These are phyloP conservation scores for Metopolophium dirhodum DNA, from an alignment of 1,140 invertebrate genomes.

Conservation along the genomic window DNA sequence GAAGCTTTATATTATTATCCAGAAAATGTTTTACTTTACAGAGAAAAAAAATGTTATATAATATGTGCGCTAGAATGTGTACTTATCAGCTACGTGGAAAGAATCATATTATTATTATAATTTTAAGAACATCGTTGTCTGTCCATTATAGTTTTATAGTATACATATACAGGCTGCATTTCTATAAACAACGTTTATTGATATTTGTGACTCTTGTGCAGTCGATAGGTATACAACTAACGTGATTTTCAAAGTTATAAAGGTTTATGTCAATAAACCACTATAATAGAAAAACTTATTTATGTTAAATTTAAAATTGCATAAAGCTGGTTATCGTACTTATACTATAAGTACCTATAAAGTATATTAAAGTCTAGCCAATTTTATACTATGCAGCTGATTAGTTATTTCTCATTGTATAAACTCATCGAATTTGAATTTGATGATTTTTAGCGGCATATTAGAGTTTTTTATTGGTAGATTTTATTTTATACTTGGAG, in stretches of 20 bases:
- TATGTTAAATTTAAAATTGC: background rate
- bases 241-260: background rate
- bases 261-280: background rate
- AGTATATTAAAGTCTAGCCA: background rate
- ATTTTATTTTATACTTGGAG: too few species aligned
- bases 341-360: background rate
- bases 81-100: background rate
- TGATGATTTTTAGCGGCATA: too few species aligned
- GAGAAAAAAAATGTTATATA: background rate
- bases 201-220: background rate
- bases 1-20: background rate
- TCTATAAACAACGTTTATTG: background rate
- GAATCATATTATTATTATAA: background rate
- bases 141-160: background rate
- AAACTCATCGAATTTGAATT: too few species aligned
- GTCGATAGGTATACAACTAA: background rate
- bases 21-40: background rate
- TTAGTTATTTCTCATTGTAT: too few species aligned
- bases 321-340: background rate
- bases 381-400: background rate
- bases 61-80: background rate
- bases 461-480: too few species aligned
- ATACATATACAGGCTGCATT: background rate
- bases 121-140: background rate
- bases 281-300: background rate